Evolutionary conservation across 2,113 vertebrate genomes (phyloP), one percentile per base, ranked within the genome.

Genomic region (Eolophus roseicapilla): DNA sequence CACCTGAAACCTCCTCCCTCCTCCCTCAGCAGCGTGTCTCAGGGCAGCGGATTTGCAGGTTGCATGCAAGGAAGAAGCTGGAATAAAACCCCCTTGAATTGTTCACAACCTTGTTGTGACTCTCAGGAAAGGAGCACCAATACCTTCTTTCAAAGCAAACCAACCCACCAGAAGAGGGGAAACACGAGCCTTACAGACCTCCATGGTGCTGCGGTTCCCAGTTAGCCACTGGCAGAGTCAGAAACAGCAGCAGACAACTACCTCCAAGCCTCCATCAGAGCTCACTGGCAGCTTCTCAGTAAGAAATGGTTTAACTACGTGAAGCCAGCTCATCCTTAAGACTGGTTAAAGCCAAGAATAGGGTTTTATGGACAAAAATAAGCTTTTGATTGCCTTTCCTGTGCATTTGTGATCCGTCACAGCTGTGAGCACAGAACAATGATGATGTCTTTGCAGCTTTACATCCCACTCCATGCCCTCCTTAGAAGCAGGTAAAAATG

Each of bases 21-120:
- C 41, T 23, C 1, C 85, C 28, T 1, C 11, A 9, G 46, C 2
- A 52, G 60, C 3, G 0, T 5, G 2, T 18, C 70, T 33, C 74
- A 29, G 41, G 2, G 2, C 62, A 64, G 49, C n/a, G 39, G 4
- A 4, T 20, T 9, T 47, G 50, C 44, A 47, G 44, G 37, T 4
- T 25, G 67, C 55, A 24, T 17, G n/a, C 44, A 60, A 47, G 50
- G 41, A 37, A 17, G 60, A 44, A 12, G 41, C 25, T 1, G 4
- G 17, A 41, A 24, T 35, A 59, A 59, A 52, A 6, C 31, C 6
- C 55, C 20, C 33, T 14, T 7, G 33, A 35, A 14, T 16, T 35
- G 33, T 24, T 59, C 57, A 59, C 21, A 59, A 35, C 57, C 14
- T 29, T 53, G 27, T 35, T 24, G 33, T 35, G 33, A 35, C 33